Conservation (phyloP, 30 jellyfish, hydroid and myxozoan genomes). For the Cassiopea andromeda region DNA sequence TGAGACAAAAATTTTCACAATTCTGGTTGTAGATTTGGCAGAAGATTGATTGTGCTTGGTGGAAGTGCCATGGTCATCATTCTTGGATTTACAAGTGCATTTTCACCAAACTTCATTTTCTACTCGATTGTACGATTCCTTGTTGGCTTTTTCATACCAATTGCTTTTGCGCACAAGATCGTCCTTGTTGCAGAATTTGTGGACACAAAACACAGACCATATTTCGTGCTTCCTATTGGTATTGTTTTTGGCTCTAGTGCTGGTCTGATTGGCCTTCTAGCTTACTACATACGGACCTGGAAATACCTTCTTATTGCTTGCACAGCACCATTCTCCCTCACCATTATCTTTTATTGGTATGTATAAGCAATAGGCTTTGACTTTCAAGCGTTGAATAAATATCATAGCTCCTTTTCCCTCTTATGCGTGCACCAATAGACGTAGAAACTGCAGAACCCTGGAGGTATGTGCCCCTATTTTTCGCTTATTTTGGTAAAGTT, state of each 20-base stretch:
- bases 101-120: constrained; percentile 54
- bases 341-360: constrained; percentile 2
- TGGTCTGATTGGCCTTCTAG: constrained; percentile 39
- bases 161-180: constrained; percentile 43
- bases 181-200: constrained; percentile 65
- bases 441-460: too few relatives aligned
- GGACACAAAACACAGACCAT: constrained; percentile 66
- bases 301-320: constrained; percentile 22
- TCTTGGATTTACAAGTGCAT: constrained; percentile 38
- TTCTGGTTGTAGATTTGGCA: constrained; percentile 42
- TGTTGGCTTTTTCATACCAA: constrained; percentile 73
- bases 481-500: too few relatives aligned
- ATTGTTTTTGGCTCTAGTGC: neutral
- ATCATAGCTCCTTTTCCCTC: too few relatives aligned
- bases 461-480: too few relatives aligned
- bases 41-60: constrained; percentile 48
- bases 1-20: too few relatives aligned
- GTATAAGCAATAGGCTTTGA: neutral
- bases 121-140: constrained; percentile 47
- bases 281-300: constrained; percentile 58
- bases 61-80: constrained; percentile 35
- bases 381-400: too few relatives aligned
- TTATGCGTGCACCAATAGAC: too few relatives aligned
- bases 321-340: constrained; percentile 47
- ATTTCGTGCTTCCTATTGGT: constrained; percentile 26